Evolutionary conservation across 1,140 invertebrate species (phyloP), one percentile per base, ranked within the genome.

Genomic region (Hylyphantes graminicola): DNA sequence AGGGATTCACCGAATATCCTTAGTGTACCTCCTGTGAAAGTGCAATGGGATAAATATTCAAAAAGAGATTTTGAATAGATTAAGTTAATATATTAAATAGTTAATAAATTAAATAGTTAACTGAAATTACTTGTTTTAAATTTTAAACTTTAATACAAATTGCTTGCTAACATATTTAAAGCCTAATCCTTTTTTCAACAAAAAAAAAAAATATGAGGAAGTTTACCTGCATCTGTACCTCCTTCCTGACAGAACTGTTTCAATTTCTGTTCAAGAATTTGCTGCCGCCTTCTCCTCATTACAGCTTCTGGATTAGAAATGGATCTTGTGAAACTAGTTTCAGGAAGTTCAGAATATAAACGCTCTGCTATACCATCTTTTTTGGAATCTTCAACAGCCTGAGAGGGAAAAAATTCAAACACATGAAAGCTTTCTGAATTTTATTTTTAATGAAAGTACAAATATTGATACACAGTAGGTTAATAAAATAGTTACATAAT

Each of bases 261-360:
- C 86, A 99, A 90, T 90, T 98, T 99, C 87, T 96, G 94, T 90
- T 99, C 98, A 67, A 99, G 91, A 89, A 98, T 99, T 89, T 98
- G 96, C 88, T 99, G 97, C n/a, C 98, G 91, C 81, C 97, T 91
- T 55, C 98, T 93, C 85, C 97, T 92, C 98, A 99, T 99, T 78
- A 99, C 98, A 78, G 97, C 97, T 92, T 99, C 98, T 11, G 98
- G 98, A 92, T 99, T 99, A 73, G 97, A 99, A 89, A 99, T 99
- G 86, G 96, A 98, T 86, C 98, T 92, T 17, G 97, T 99, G 90
- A 99, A 99, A 89, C 96, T 97, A 50, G 97, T 98, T 91, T 99
- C 97, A 21, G 98, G 98, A 85, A 99, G 90, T 92, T 99, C 97
- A 87, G 94, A 96, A 87, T 98, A 98, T 64, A 98, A 91, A 91